These are phyloP conservation scores for Peromyscus leucopus DNA, from an alignment of 2,113 vertebrate species.

Conservation along the genomic window DNA sequence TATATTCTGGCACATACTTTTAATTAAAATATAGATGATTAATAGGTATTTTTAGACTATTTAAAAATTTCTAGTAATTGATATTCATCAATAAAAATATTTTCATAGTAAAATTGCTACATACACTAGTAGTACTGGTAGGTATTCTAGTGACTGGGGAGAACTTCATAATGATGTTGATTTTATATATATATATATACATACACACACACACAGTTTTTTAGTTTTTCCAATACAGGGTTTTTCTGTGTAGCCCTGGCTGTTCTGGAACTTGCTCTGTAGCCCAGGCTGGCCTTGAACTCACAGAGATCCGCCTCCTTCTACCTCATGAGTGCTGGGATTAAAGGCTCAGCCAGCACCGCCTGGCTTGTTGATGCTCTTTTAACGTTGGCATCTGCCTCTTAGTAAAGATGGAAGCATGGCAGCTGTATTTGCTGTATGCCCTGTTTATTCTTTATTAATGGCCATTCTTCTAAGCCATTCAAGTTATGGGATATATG, in stretches of 20 bases:
- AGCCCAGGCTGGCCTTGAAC: no score
- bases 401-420: background rate
- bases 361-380: background rate
- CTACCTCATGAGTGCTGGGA: no score
- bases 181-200: no score
- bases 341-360: no score
- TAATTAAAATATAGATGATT: slow-evolving; percentile 24
- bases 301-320: no score
- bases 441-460: background rate
- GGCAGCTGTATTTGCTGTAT: slow-evolving; percentile 34
- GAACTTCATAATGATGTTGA: background rate
- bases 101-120: slow-evolving; percentile 21
- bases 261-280: no score
- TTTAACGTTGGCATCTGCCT: background rate
- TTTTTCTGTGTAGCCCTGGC: no score
- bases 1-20: background rate
- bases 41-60: background rate
- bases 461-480: background rate
- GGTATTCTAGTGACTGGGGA: background rate
- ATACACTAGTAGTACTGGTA: no score
- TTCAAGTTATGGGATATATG: background rate
- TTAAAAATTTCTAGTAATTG: background rate
- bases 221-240: no score
- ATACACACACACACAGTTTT: no score
- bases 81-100: slow-evolving; percentile 14